Evolutionary conservation across 2,797 vertebrate genomes (phyloP), one percentile per base, ranked within the genome.

Genomic region (Notolabrus celidotus): DNA sequence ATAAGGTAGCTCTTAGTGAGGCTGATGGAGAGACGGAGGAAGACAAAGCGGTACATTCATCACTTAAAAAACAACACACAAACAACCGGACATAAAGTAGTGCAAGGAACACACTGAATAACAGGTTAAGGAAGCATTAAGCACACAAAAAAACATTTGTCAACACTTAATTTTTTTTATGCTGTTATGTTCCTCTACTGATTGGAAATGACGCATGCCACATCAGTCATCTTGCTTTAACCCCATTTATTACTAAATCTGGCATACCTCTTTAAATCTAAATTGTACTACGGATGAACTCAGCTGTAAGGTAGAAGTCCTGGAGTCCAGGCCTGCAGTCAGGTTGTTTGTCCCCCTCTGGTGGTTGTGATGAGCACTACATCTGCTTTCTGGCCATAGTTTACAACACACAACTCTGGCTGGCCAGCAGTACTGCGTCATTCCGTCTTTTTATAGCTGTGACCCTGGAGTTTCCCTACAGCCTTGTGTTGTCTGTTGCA

Each of bases 381-480:
- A 71, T 2, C 41, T 50, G 42, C 57, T 59, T 74, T 42, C 29
- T 74, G 58, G 29, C 49, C 22, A 1, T 19, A 77, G 87, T 88
- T 89, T 78, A 81, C 70, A 87, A 81, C 81, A 76, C 82, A 76
- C 71, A 64, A 54, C 64, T 77, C 59, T 17, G 74, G 79, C 81
- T 81, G 88, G 82, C 83, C 88, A 86, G 87, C 56, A 23, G 86
- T 71, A 86, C 84, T 90, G 91, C 92, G 90, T 94, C 93, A 94
- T 93, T 76, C 72, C 64, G 45, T 88, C 91, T 94, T 94, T 93
- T 94, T 93, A 94, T 94, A 94, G 91, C 83, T 73, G 86, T 87
- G 91, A 92, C 92, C 94, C 91, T 93, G 94, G 93, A 95, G 94
- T 95, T 95, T 95, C 94, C 94, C 94, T 84, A 83, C 89, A 87